A percentile compares a stretch with the other conserved stretches of the same genome.
These are phyloP conservation scores for Adelphocoris suturalis DNA, from an alignment of 2,888 invertebrate species.

Conservation along the genomic window DNA sequence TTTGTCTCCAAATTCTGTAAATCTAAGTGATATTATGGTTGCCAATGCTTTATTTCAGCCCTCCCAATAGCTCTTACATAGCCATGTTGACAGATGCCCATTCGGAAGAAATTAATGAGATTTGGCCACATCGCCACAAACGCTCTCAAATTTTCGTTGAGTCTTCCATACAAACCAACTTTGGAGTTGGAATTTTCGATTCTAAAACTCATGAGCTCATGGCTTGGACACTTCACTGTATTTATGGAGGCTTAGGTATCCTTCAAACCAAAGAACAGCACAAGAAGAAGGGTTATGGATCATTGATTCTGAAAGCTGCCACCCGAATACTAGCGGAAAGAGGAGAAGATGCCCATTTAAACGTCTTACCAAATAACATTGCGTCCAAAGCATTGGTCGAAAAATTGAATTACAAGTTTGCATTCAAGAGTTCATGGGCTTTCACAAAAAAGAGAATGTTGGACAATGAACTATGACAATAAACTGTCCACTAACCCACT, in stretches of 20 bases:
- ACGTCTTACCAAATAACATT: not conserved
- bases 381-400: not conserved
- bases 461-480: not conserved
- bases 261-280: conserved; percentile 69
- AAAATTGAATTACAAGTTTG: not conserved
- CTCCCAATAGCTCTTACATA: conserved; percentile 66
- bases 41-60: conserved; percentile 49
- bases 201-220: conserved; percentile 52
- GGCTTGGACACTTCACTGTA: conserved; percentile 69
- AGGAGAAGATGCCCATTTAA: conserved; percentile 31
- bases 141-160: conserved; percentile 46
- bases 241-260: conserved; percentile 70
- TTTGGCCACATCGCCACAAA: conserved; percentile 64
- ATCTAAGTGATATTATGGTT: too few relatives aligned
- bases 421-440: not conserved
- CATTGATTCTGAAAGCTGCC: conserved; percentile 52
- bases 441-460: not conserved
- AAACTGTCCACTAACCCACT: conserved; percentile 7
- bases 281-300: conserved; percentile 70
- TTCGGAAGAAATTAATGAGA: conserved; percentile 57
- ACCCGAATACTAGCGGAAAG: conserved; percentile 47
- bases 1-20: too few relatives aligned
- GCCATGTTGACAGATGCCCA: conserved; percentile 45
- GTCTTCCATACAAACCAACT: conserved; percentile 50
- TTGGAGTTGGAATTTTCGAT: conserved; percentile 67